Conservation (phyloP, 2,113 vertebrate species). For the Forbesichthys agassizii region DNA sequence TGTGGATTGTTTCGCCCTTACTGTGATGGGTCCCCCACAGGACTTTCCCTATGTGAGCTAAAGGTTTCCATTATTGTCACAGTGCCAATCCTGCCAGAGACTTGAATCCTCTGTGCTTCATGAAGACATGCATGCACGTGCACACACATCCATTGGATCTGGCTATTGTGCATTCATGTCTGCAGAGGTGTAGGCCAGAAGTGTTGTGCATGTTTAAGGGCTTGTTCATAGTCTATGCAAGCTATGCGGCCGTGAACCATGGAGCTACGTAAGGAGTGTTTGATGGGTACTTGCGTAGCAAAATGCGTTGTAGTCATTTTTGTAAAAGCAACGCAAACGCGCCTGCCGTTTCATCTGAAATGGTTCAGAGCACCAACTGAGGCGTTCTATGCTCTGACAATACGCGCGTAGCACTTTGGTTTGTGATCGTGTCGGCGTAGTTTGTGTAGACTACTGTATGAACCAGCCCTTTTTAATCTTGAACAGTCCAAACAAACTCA, state of each 20-base stretch:
- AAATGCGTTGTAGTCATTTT: not conserved
- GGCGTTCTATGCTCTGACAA: no score
- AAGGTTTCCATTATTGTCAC: constrained; percentile 46
- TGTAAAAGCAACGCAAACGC: not conserved
- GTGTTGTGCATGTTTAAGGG: constrained; percentile 23
- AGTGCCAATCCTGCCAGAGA: constrained; percentile 66
- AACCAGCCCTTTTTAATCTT: constrained; percentile 19
- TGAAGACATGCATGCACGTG: no score
- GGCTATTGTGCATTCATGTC: constrained; percentile 33
- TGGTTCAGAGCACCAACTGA: no score
- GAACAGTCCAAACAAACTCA: constrained; percentile 23
- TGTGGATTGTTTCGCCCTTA: constrained; percentile 64
- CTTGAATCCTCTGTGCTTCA: constrained; percentile 58
- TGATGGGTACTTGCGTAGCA: no score
- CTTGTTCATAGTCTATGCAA: no score
- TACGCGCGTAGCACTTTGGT: no score
- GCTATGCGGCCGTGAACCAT: no score
- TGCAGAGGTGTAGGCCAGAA: constrained; percentile 43
- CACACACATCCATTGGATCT: not conserved
- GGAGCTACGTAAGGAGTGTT: no score
- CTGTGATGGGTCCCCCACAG: constrained; percentile 60
- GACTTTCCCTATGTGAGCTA: constrained; percentile 36
- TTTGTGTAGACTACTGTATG: no score
- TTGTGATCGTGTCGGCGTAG: no score
- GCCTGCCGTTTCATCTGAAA: no score